These are phyloP conservation scores for Formica exsecta DNA, from an alignment of 1,140 invertebrate genomes.

Conservation along the genomic window DNA sequence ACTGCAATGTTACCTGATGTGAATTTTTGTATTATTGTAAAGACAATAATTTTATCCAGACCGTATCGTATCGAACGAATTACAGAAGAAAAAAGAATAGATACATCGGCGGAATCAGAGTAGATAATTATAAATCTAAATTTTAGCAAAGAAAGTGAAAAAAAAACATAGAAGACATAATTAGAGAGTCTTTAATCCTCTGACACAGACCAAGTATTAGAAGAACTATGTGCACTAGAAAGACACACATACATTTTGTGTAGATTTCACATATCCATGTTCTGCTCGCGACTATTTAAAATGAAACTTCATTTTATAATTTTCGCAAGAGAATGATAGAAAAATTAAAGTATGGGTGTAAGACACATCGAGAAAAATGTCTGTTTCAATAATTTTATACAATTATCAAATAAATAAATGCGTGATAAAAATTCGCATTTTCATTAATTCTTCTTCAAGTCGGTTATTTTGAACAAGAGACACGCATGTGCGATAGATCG, in stretches of 20 bases:
- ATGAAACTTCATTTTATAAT: conserved; percentile 29
- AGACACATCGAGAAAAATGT: neutral
- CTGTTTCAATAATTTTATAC: neutral
- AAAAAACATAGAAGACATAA: conserved; percentile 54
- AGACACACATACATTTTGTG: conserved; percentile 44
- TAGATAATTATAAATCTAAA: conserved; percentile 35
- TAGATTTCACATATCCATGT: conserved; percentile 75
- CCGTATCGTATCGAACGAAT: conserved; percentile 18
- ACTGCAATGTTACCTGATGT: conserved; percentile 69
- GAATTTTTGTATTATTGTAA: conserved; percentile 71
- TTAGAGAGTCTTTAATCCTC: conserved; percentile 61
- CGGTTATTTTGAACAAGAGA: neutral
- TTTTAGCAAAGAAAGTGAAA: conserved; percentile 27
- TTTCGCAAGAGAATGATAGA: conserved; percentile 9
- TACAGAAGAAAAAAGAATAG: conserved; percentile 22
- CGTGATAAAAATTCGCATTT: neutral
- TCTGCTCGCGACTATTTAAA: conserved; percentile 66
- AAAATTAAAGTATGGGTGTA: conserved; percentile 43
- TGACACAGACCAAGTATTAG: conserved; percentile 65
- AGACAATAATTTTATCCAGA: conserved; percentile 76
- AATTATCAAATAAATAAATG: neutral
- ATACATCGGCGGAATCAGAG: conserved; percentile 11
- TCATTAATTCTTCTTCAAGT: neutral
- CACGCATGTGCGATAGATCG: neutral
- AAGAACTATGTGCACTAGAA: conserved; percentile 20